Percentiles rank a stretch among this genome's conserved stretches.
Evolutionary conservation across 2,113 vertebrate genomes (phyloP).

Genomic region (Collichthys lucidus): DNA sequence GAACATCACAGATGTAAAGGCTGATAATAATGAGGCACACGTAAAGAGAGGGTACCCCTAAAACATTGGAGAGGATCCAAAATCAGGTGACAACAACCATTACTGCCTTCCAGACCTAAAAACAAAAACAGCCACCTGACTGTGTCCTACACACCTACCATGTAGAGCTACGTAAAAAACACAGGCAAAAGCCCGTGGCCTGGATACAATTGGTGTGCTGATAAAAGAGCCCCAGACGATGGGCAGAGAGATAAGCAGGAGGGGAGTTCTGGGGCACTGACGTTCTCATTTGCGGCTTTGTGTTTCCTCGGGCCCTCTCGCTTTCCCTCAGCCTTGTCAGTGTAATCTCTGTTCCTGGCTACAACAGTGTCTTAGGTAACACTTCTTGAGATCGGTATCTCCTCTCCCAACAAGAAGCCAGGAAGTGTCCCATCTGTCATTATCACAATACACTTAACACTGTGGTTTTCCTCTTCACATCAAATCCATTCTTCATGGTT

Average conservation of each 20-base stretch:
- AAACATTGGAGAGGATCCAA: background rate
- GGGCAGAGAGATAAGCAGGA: constrained; percentile 68
- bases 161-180: constrained; percentile 13
- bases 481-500: constrained; percentile 72
- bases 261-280: constrained; percentile 67
- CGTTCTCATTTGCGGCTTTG: constrained; percentile 69
- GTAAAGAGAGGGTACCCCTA: background rate
- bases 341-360: constrained; percentile 50
- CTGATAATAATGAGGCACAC: background rate
- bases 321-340: constrained; percentile 48
- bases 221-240: constrained; percentile 72
- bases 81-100: background rate
- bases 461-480: constrained; percentile 76
- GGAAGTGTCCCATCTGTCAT: constrained; percentile 79
- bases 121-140: background rate
- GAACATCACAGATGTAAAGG: background rate
- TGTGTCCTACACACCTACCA: background rate
- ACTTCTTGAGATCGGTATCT: constrained; percentile 70
- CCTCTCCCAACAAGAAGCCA: constrained; percentile 71
- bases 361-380: constrained; percentile 62
- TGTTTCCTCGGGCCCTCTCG: constrained; percentile 57
- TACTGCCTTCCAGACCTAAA: background rate
- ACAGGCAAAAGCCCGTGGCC: constrained; percentile 41
- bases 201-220: constrained; percentile 58
- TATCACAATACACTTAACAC: constrained; percentile 71